These are phyloP conservation scores for Perca schrenkii DNA, from an alignment of 2,113 vertebrate genomes.

Conservation along the genomic window DNA sequence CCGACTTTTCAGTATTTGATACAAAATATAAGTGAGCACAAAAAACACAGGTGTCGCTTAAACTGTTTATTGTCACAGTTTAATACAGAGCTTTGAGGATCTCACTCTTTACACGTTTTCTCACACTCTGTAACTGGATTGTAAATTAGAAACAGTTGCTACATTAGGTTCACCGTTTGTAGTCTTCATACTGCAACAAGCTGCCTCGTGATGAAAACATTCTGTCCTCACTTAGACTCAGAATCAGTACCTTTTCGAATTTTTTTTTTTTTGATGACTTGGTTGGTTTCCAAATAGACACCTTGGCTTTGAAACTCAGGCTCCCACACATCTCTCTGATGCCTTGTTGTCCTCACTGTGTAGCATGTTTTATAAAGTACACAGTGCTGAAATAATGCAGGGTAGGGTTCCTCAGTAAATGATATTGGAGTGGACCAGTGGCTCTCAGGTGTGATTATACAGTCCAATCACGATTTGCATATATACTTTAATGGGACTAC, in stretches of 20 bases:
- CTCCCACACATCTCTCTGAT: slow-evolving; percentile 44
- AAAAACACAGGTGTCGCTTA: background rate
- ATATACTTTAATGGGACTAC: slow-evolving; percentile 23
- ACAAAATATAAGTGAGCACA: background rate
- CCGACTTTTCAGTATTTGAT: no score
- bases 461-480: slow-evolving; percentile 3
- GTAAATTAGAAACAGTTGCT: background rate
- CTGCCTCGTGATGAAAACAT: slow-evolving; percentile 20
- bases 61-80: background rate
- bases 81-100: background rate
- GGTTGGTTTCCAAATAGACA: slow-evolving; percentile 36
- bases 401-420: background rate
- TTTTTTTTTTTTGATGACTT: slow-evolving; percentile 17
- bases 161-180: slow-evolving; percentile 1
- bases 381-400: slow-evolving; percentile 6
- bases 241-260: slow-evolving; percentile 8
- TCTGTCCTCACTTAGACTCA: slow-evolving; percentile 10
- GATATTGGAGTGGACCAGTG: background rate
- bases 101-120: background rate
- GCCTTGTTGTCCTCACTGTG: slow-evolving; percentile 5
- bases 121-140: background rate
- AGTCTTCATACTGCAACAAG: slow-evolving; percentile 14
- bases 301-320: slow-evolving; percentile 24
- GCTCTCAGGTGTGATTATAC: slow-evolving; percentile 8
- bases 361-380: background rate